A percentile compares a stretch with the other conserved stretches of the same genome.
These are phyloP conservation scores for Pseudomyrmex flavicornis DNA, from an alignment of 1,140 invertebrate species.

Conservation along the genomic window DNA sequence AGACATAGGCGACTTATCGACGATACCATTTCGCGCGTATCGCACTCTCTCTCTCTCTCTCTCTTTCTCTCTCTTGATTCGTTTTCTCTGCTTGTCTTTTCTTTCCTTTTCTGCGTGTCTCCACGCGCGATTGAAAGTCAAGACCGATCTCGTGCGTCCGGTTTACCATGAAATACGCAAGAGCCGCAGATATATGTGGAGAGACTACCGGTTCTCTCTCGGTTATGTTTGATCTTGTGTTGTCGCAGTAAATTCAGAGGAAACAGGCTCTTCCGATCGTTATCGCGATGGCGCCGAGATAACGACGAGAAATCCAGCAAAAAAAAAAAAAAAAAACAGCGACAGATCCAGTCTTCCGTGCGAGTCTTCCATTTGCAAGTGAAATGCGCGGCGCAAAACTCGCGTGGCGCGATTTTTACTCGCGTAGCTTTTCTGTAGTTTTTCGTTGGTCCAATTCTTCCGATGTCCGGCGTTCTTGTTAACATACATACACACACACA, in stretches of 20 bases:
- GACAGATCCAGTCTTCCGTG: neutral
- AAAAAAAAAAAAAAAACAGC: slow-evolving; percentile 37
- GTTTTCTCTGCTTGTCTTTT: neutral
- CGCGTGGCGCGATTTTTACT: slow-evolving; percentile 27
- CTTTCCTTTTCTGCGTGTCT: neutral
- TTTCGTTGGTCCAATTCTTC: neutral
- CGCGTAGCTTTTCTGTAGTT: slow-evolving; percentile 17
- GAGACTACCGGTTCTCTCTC: neutral
- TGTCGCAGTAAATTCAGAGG: slow-evolving; percentile 35
- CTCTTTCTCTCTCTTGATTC: neutral
- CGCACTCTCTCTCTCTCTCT: slow-evolving; percentile 18
- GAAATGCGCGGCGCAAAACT: slow-evolving; percentile 28
- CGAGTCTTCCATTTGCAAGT: slow-evolving; percentile 36
- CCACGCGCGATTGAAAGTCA: neutral
- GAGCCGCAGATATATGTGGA: neutral
- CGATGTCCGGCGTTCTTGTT: slow-evolving; percentile 30
- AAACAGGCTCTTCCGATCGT: slow-evolving; percentile 30
- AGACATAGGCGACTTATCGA: slow-evolving; percentile 38
- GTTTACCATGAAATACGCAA: slow-evolving; percentile 21
- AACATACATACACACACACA: neutral
- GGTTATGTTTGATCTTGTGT: slow-evolving; percentile 17
- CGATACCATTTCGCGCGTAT: slow-evolving; percentile 37
- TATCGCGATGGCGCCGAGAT: slow-evolving; percentile 27
- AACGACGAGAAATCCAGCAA: slow-evolving; percentile 3
- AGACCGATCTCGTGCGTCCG: slow-evolving; percentile 22